These are phyloP conservation scores for Pseudomugil gertrudae DNA, from an alignment of 2,797 vertebrate species.

Conservation along the genomic window DNA sequence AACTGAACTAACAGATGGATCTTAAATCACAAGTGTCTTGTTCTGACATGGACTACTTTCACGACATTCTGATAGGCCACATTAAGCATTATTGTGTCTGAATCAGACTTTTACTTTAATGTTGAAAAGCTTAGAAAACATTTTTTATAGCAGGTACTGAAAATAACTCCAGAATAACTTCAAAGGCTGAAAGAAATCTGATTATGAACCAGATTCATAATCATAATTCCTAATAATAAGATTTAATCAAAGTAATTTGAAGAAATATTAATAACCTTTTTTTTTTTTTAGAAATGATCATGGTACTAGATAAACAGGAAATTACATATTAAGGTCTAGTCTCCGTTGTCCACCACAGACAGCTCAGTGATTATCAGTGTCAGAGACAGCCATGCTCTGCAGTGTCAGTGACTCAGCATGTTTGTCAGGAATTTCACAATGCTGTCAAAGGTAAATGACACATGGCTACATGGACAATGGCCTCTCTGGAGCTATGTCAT, in stretches of 20 bases:
- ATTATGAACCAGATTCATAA: no score
- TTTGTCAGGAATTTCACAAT: constrained; percentile 48
- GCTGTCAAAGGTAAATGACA: constrained; percentile 61
- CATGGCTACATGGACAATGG: constrained; percentile 52
- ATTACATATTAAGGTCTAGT: constrained; percentile 14
- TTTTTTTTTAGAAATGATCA: not conserved
- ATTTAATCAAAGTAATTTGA: no score
- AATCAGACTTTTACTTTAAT: constrained; percentile 4
- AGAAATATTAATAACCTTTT: no score
- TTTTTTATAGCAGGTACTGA: not conserved
- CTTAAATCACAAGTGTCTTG: constrained; percentile 12
- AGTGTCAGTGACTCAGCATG: constrained; percentile 59
- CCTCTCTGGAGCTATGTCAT: constrained; percentile 50
- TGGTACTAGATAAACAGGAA: not conserved
- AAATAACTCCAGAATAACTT: not conserved
- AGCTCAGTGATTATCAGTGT: constrained; percentile 20
- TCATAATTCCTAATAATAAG: no score
- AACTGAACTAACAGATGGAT: constrained; percentile 38
- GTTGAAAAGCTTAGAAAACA: constrained; percentile 1
- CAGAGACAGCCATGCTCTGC: constrained; percentile 27
- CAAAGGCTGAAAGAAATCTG: not conserved
- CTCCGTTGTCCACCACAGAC: constrained; percentile 13
- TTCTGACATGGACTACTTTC: constrained; percentile 18
- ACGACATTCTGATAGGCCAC: not conserved
- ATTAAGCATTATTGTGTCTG: not conserved